Percentiles rank a stretch among this genome's conserved stretches.
phyloP scores from a whole-genome alignment of 2,113 vertebrate genomes.

The Poicephalus gulielmi region DNA sequence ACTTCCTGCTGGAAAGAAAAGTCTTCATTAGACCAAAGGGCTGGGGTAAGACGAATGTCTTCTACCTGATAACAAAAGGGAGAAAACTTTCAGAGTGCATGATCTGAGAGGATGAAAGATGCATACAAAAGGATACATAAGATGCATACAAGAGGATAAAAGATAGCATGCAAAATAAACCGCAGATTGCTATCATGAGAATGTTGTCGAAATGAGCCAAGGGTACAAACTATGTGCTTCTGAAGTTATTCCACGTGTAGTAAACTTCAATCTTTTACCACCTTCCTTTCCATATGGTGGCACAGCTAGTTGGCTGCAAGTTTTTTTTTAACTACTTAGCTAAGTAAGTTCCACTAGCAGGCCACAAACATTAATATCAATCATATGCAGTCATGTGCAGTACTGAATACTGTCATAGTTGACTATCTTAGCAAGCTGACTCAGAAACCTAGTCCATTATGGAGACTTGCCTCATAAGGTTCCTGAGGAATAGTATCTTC shows the following conservation, averaged over 20 bases:
- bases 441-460: background rate
- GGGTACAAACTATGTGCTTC: background rate
- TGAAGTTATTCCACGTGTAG: background rate
- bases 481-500: background rate
- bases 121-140: background rate
- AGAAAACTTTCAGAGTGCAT: background rate
- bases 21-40: background rate
- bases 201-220: background rate
- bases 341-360: background rate
- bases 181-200: background rate
- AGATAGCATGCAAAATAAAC: conserved; percentile 7
- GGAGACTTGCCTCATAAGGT: background rate
- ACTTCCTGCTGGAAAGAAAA: conserved; percentile 53
- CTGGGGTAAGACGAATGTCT: background rate
- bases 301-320: background rate
- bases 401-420: background rate
- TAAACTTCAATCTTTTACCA: conserved; percentile 1
- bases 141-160: too few relatives aligned
- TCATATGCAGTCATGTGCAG: background rate
- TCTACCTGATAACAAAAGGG: conserved; percentile 9
- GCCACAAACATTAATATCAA: background rate
- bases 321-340: background rate
- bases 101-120: background rate
- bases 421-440: background rate
- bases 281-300: background rate